Evolutionary conservation across 1,140 invertebrate species (phyloP).

Genomic region (Eubasilissa regina): DNA sequence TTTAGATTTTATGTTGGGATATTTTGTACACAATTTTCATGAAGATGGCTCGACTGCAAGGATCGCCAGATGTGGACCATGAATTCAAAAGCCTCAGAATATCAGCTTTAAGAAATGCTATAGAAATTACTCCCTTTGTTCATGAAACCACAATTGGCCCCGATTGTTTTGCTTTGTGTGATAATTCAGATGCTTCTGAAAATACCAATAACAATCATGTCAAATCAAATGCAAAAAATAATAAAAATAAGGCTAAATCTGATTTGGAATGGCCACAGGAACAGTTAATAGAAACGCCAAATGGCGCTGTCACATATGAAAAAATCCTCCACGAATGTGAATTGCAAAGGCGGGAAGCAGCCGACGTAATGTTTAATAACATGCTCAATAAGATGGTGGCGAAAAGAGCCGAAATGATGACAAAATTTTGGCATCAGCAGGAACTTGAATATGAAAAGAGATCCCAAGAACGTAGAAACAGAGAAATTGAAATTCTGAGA

Average conservation of each 20-base stretch:
- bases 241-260: too few species aligned
- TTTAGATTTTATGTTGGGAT: background rate
- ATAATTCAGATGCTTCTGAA: too few species aligned
- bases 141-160: conserved; percentile 71
- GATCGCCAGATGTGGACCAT: conserved; percentile 43
- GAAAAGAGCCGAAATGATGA: conserved; percentile 64
- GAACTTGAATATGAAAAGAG: conserved; percentile 66
- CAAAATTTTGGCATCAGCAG: conserved; percentile 65
- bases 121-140: conserved; percentile 68
- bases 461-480: conserved; percentile 63
- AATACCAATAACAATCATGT: too few species aligned
- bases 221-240: too few species aligned
- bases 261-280: too few species aligned
- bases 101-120: conserved; percentile 69
- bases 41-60: conserved; percentile 43
- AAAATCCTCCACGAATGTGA: conserved; percentile 67
- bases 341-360: conserved; percentile 63
- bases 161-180: conserved; percentile 57
- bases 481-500: conserved; percentile 67
- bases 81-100: conserved; percentile 63
- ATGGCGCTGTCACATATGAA: conserved; percentile 64
- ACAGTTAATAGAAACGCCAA: conserved; percentile 51
- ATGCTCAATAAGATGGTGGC: conserved; percentile 66
- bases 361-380: conserved; percentile 64
- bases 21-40: background rate